phyloP scores from a whole-genome alignment of 2,888 invertebrate genomes.

The Caenorhabditis sp. region DNA sequence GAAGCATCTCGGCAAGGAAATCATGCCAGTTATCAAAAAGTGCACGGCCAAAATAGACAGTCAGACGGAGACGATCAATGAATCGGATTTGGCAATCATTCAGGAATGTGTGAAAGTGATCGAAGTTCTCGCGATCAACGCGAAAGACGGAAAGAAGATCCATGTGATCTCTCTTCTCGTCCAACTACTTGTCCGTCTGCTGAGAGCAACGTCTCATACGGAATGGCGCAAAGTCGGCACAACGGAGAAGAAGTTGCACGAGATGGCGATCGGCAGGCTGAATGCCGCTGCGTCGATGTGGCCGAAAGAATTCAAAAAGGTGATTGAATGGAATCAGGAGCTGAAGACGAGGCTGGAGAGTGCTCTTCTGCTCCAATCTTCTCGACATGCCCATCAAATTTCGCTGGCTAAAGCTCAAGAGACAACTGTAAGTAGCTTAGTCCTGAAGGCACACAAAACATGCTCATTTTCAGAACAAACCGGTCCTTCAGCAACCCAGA shows the following conservation, averaged over 20 bases:
- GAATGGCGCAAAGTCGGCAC: slow-evolving; percentile 80
- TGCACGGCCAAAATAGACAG: slow-evolving; percentile 19
- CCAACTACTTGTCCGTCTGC: slow-evolving; percentile 90
- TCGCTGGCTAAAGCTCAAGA: slow-evolving; percentile 55
- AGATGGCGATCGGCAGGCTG: slow-evolving; percentile 90
- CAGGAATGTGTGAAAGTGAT: slow-evolving; percentile 86
- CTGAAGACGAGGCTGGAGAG: slow-evolving; percentile 88
- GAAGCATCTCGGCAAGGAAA: slow-evolving; percentile 50
- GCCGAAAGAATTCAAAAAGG: slow-evolving; percentile 67
- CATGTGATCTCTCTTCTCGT: slow-evolving; percentile 91
- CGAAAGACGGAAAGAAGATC: slow-evolving; percentile 85
- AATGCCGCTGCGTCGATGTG: slow-evolving; percentile 86
- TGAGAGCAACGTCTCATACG: slow-evolving; percentile 83
- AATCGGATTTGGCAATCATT: slow-evolving; percentile 85
- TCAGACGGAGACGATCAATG: slow-evolving; percentile 79
- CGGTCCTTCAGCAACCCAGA: slow-evolving; percentile 68
- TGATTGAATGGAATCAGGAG: slow-evolving; percentile 88
- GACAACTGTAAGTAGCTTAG: slow-evolving; percentile 44
- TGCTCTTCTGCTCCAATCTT: slow-evolving; percentile 83
- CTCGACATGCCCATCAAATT: slow-evolving; percentile 50
- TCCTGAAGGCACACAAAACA: background rate
- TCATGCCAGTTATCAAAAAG: slow-evolving; percentile 46
- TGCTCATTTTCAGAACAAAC: slow-evolving; percentile 31
- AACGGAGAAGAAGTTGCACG: slow-evolving; percentile 83
- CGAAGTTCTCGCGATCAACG: slow-evolving; percentile 86